Conservation (phyloP, 2,888 invertebrate species). For the Mythimna lalbum region DNA sequence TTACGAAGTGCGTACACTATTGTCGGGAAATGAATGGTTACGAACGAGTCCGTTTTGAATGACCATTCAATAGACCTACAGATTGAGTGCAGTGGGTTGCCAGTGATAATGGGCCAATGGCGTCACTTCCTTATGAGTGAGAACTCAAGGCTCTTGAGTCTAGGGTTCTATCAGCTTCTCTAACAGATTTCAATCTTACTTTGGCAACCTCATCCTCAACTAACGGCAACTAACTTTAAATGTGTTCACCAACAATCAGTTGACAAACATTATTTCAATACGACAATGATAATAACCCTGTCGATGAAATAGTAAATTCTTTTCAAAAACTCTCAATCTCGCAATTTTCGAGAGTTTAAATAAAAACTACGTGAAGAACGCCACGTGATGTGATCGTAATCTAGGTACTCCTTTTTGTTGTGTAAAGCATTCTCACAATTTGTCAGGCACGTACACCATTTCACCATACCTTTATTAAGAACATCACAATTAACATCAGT, state of each 20-base stretch:
- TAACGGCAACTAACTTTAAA: no score
- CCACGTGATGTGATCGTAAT: background rate
- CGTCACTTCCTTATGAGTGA: conserved; percentile 41
- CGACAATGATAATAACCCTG: background rate
- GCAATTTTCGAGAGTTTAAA: background rate
- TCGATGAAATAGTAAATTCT: background rate
- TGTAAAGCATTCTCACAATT: background rate
- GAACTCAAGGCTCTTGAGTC: conserved; percentile 6
- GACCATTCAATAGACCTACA: conserved; percentile 24
- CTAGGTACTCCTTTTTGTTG: background rate
- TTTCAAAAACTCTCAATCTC: background rate
- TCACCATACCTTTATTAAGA: conserved; percentile 38
- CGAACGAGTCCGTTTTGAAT: conserved; percentile 30
- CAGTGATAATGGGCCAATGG: conserved; percentile 29
- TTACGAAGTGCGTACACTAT: conserved; percentile 50
- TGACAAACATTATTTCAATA: background rate
- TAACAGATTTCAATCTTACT: background rate
- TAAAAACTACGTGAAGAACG: background rate
- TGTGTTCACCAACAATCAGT: no score
- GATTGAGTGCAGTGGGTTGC: conserved; percentile 35
- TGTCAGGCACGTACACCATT: background rate
- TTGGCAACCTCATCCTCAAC: background rate
- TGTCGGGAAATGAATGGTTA: conserved; percentile 52
- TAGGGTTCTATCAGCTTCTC: conserved; percentile 18
- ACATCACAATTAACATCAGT: conserved; percentile 49